Evolutionary conservation across 2,888 invertebrate species (phyloP).

Genomic region (Acanthopleura granulata): DNA sequence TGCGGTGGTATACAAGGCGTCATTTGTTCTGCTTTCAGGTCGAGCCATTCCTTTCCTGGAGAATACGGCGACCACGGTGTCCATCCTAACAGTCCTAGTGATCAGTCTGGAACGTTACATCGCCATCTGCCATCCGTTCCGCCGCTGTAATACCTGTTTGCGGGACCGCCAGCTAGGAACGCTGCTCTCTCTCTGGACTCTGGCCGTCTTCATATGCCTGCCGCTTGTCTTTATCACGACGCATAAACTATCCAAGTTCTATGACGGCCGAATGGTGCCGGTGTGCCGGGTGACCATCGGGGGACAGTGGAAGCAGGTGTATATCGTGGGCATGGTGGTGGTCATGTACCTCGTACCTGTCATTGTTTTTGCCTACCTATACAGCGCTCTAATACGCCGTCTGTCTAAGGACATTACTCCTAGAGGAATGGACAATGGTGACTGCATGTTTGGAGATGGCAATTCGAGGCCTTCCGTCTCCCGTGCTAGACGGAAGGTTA

Average conservation of each 20-base stretch:
- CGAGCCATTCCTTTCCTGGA: neutral
- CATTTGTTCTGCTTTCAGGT: neutral
- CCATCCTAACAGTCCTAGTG: conserved; percentile 4
- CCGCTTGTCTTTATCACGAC: conserved; percentile 8
- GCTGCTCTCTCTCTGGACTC: neutral
- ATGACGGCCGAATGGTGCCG: conserved; percentile 5
- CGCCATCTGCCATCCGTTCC: conserved; percentile 15
- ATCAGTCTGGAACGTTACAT: conserved; percentile 10
- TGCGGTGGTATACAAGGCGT: too few relatives aligned
- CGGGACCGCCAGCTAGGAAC: neutral
- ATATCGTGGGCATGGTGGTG: neutral
- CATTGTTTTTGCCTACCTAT: conserved; percentile 4
- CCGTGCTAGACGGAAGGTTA: neutral
- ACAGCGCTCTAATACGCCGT: conserved; percentile 4
- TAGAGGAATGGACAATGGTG: neutral
- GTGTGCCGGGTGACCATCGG: neutral
- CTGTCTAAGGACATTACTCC: conserved; percentile 6
- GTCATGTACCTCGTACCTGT: conserved; percentile 1
- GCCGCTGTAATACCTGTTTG: neutral
- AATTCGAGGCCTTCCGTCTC: neutral
- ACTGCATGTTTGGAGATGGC: neutral
- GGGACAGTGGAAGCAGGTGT: neutral
- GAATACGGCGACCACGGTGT: conserved; percentile 6
- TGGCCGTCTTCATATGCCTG: neutral
- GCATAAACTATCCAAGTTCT: conserved; percentile 12